Conservation (phyloP, 2,797 vertebrate genomes). For the Cyprinella venusta region DNA sequence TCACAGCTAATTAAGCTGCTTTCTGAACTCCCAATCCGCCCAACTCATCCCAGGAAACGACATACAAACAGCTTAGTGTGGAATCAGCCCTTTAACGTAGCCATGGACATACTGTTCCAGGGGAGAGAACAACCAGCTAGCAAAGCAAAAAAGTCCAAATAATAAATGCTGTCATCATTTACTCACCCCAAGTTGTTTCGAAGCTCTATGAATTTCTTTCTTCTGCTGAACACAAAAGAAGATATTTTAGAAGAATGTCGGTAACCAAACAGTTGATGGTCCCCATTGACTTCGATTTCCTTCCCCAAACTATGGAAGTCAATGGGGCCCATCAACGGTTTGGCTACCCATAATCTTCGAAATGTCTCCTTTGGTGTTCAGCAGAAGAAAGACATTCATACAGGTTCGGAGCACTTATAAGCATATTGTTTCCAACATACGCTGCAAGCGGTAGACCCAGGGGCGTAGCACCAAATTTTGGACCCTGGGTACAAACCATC, state of each 20-base stretch:
- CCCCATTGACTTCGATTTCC: no score
- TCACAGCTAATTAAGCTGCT: constrained; percentile 60
- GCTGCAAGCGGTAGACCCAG: no score
- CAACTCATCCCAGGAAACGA: constrained; percentile 33
- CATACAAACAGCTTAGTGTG: constrained; percentile 37
- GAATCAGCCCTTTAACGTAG: not conserved
- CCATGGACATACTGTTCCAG: constrained; percentile 5
- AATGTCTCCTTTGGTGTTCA: not conserved
- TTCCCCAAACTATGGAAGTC: not conserved
- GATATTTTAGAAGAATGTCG: not conserved
- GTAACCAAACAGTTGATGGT: no score
- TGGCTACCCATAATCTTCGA: not conserved
- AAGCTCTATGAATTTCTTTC: not conserved
- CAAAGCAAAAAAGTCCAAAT: not conserved
- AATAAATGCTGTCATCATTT: not conserved
- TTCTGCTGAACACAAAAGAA: not conserved
- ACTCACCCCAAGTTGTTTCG: not conserved
- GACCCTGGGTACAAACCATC: no score
- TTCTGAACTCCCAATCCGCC: constrained; percentile 45
- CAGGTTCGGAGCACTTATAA: no score
- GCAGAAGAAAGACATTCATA: no score
- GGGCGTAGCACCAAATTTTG: no score
- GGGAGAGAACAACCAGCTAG: not conserved
- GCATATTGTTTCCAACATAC: not conserved
- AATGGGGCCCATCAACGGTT: not conserved